Base-by-base conservation (phyloP, 2,888 invertebrate species). In the Acronicta leporina region DNA sequence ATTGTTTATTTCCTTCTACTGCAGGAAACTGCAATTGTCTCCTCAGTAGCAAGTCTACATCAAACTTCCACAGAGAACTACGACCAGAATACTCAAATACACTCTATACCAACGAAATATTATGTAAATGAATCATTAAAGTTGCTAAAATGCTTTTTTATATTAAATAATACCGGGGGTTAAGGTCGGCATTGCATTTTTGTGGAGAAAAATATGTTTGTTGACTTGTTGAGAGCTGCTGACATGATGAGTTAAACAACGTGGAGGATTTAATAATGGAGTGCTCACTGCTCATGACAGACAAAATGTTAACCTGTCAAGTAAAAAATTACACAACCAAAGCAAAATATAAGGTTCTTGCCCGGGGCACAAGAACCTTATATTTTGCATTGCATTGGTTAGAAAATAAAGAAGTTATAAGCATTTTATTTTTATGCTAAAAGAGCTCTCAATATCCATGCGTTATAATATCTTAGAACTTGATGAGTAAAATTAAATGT, bases 51-150 rank as follows among this genome's bases (percentile, higher is more conserved):
- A 73, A 52, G 69, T 73, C 47, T 73, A 45, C 16, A 11, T 7
- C 2, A 7, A 2, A 45, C 10, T 48, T 47, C 20, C 57, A 41
- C 30, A 63, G 52, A 56, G 38, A 55, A 60, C 52, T 58, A 63
- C 63, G 41, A 62, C 64, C 56, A 66, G 49, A 73, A 75, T 72
- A 80, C 85, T 85, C 82, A 86, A 82, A 85, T 86, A 54, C 77
- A 81, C 66, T 59, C 64, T 63, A 57, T 66, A 68, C 63, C 81
- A 79, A 69, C 68, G 47, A 71, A 64, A 71, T 63, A 65, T 68
- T 66, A 70, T 63, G 59, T 64, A 70, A 66, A 72, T 51, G 47
- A 41, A 53, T 59, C 43, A 63, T 50, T 54, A 61, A 68, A 65
- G 56, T 54, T 54, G 16, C 27, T 43, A 62, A 53, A 60, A 42